Evolutionary conservation across 64 coral and sea anemone species (phyloP), one percentile per base, ranked within the genome.

Genomic region (Stylophora pistillata): DNA sequence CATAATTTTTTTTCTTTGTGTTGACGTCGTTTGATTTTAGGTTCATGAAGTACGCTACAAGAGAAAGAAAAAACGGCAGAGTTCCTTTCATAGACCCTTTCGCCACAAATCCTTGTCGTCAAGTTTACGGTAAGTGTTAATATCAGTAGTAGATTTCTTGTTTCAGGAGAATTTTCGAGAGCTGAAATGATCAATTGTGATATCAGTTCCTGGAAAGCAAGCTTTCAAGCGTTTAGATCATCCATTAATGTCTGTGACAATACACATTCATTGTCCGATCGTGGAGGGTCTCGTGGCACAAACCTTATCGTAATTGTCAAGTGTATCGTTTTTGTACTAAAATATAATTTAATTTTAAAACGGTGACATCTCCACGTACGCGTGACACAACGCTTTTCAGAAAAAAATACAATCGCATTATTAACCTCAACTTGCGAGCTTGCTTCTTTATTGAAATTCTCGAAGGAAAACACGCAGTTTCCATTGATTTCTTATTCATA

Each of bases 11-110:
- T 41, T 12, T 64, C 9, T 58, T 55, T 62, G 28, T 17, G 53
- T 74, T 54, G 10, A 56, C 10, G 59, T 77, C 64, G 64, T 55
- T 61, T 84, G 14, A 85, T 55, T 85, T 88, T 57, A 99, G 97
- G 68, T 99, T 95, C 78, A 85, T 99, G 91, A 99, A 99, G 57
- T 99, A 99, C 65, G 97, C 97, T 59, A 83, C 93, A 23, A 95
- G 90, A 57, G 93, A 99, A 73, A 99, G 89, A 17, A 93, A 91
- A 58, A 91, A 95, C 70, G 97, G 97, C 37, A 91, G 93, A 93
- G 93, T 95, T 2, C 97, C 97, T 56, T 99, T 92, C 60, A 99
- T 99, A 60, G 97, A 99, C 56, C 97, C 97, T 0, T 95, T 93
- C 10, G 82, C 91, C 15, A 95, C 85, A 78, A 99, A 93, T 87